Evolutionary conservation across 30 jellyfish, hydroid and myxozoan genomes (phyloP), one percentile per base, ranked within the genome.

Genomic region (Aurelia sp.): DNA sequence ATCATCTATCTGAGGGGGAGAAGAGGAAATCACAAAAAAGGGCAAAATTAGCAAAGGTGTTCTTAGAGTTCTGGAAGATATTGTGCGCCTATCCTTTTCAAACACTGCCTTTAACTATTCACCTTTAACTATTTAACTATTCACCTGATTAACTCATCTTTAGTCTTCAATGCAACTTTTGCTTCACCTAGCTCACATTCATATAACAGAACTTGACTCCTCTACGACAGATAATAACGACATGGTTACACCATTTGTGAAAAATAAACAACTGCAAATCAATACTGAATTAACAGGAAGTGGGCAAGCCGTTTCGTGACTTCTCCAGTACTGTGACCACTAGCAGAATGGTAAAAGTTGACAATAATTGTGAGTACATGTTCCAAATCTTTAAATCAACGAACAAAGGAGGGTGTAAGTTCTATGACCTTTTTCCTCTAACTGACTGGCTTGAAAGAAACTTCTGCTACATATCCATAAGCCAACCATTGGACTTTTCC

Each of bases 151-250:
- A 66, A 63, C 10, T 78, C 89, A 62, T 79, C 90, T 62, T 73
- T 47, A 6, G 35, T 73, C 61, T 64, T 79, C 59, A 73, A 47
- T 18, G 90, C 66, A 20, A 47, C 7, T 57, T 79, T 88, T 31
- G 85, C 84, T 41, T 88, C 96, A 4, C 63, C 19, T 30, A 88
- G 62, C 52, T 88, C 92, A 44, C 89, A 67, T 12, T 88, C 85
- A 74, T 78, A 52, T 11, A 80, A 55, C 12, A 31, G 22, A 3
- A 88, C 55, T 40, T 73, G 86, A n/a, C 72, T 64, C 64, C 63
- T 79, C 96, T 88, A 74, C 13, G 71, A n/a, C 1, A 21, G 59
- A 51, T 21, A 66, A n/a, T 20, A 72, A 52, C 17, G 41, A 64
- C 19, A 50, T 37, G 51, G 5, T 64, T 15, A 15, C 86, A 69